Evolutionary conservation across 2,797 vertebrate genomes (phyloP).

Genomic region (Coregonus sp.): DNA sequence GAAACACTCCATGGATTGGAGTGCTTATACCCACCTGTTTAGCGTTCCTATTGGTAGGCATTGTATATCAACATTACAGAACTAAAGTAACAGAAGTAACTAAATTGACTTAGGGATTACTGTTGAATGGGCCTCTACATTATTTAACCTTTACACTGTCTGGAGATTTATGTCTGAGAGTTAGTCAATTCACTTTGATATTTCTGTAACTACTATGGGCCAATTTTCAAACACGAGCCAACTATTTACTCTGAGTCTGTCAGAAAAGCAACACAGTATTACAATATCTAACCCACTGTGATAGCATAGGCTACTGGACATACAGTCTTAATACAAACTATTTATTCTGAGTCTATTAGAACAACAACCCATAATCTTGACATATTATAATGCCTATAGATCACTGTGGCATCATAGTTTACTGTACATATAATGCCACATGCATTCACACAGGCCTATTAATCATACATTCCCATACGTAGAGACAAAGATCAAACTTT

Average conservation of each 20-base stretch:
- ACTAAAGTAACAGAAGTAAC: not conserved
- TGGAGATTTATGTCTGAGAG: not conserved
- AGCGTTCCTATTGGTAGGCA: not conserved
- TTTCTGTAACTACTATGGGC: not conserved
- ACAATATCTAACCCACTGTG: not conserved
- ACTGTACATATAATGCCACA: not conserved
- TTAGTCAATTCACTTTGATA: not conserved
- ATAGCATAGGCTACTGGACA: not conserved
- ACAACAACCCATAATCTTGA: not conserved
- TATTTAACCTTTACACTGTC: not conserved
- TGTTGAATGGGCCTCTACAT: not conserved
- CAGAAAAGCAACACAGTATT: not conserved
- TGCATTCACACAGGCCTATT: not conserved
- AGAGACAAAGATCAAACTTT: not conserved
- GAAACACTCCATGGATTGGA: not conserved
- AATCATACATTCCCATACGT: not conserved
- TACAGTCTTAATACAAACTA: not conserved
- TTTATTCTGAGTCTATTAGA: not conserved
- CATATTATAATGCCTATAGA: not conserved
- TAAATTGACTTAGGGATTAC: not conserved
- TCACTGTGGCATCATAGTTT: not conserved
- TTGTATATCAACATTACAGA: not conserved
- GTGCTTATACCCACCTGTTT: constrained; percentile 1
- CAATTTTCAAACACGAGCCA: not conserved
- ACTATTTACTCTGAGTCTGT: not conserved